Conservation (phyloP, 2,113 vertebrate genomes). For the Climacteris rufus region DNA sequence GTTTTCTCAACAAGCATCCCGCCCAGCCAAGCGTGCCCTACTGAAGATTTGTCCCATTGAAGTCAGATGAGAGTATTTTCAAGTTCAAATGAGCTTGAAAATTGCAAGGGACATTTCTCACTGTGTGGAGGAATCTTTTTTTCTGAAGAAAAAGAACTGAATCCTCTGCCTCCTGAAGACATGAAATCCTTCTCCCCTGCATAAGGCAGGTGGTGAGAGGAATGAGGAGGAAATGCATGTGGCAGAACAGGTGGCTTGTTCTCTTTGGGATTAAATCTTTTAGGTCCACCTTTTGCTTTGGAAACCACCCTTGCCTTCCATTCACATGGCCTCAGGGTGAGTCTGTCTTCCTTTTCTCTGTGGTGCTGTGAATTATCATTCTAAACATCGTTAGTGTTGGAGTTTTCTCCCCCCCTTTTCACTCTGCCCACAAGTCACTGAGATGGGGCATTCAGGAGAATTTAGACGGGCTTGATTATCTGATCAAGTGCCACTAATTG, state of each 20-base stretch:
- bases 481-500: background rate
- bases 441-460: background rate
- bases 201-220: background rate
- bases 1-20: slow-evolving; percentile 9
- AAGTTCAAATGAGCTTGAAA: slow-evolving; percentile 29
- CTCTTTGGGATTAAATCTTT: background rate
- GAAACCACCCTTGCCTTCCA: background rate
- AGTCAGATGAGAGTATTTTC: slow-evolving; percentile 1
- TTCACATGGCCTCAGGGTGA: background rate
- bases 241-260: background rate
- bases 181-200: background rate
- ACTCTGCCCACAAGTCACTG: background rate
- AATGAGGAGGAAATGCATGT: background rate
- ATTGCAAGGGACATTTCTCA: background rate
- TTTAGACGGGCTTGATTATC: background rate
- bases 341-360: background rate
- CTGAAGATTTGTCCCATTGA: slow-evolving; percentile 27
- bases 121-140: background rate
- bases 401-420: background rate
- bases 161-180: background rate
- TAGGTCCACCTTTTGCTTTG: background rate
- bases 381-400: background rate
- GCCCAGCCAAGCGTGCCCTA: background rate
- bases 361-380: background rate
- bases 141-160: background rate